A percentile compares a stretch with the other conserved stretches of the same genome.
Evolutionary conservation across 2,113 vertebrate species (phyloP).

Genomic region (Malurus cyaneus): DNA sequence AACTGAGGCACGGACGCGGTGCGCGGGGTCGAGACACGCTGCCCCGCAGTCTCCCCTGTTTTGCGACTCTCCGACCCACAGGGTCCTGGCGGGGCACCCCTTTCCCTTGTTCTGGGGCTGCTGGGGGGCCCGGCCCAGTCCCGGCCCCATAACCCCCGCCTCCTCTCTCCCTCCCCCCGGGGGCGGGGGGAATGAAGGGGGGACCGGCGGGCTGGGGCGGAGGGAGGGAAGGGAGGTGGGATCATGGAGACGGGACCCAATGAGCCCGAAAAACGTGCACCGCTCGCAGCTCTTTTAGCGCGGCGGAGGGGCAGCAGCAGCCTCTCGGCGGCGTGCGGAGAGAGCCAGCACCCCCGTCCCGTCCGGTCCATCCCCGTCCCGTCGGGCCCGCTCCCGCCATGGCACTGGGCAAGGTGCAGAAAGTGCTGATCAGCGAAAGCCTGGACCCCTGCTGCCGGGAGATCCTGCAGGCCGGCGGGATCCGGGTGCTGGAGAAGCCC

Average conservation of each 20-base stretch:
- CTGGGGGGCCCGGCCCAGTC: not conserved
- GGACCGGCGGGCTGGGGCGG: not conserved
- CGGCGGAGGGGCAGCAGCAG: not conserved
- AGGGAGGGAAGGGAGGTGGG: constrained; percentile 46
- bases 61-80: not conserved
- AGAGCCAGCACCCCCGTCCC: not conserved
- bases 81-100: not conserved
- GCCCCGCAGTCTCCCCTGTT: not conserved
- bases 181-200: not conserved
- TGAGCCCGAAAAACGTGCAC: constrained; percentile 35
- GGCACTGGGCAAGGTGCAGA: constrained; percentile 80
- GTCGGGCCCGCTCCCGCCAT: constrained; percentile 44
- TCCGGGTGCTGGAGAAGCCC: constrained; percentile 86
- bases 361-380: not conserved
- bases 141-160: not conserved
- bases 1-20: not conserved
- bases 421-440: constrained; percentile 89
- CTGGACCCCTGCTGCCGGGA: constrained; percentile 88
- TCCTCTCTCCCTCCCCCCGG: not conserved
- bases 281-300: constrained; percentile 3
- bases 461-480: constrained; percentile 86
- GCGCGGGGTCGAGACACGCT: not conserved
- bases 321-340: not conserved
- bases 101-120: not conserved
- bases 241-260: constrained; percentile 58